phyloP scores from a whole-genome alignment of 1,140 invertebrate genomes.

The Pissodes strobi region DNA sequence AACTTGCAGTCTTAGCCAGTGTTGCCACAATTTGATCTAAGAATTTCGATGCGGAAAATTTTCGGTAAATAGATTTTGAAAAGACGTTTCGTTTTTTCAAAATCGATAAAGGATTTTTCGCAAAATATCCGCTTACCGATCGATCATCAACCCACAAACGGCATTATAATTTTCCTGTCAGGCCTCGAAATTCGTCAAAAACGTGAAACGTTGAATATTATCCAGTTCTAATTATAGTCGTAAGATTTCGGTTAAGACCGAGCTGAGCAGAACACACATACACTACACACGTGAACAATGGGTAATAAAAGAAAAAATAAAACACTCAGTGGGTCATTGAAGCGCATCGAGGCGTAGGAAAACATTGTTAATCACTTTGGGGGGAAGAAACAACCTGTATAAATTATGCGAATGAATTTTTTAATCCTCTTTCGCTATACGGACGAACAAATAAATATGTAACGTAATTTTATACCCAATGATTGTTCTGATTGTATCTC shows the following conservation, averaged over 20 bases:
- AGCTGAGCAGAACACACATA: conserved; percentile 26
- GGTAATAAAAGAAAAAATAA: conserved; percentile 41
- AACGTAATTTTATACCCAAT: conserved; percentile 21
- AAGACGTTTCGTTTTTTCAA: too few relatives aligned
- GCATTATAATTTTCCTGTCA: conserved; percentile 12
- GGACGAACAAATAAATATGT: conserved; percentile 24
- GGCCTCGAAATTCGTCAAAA: conserved; percentile 10
- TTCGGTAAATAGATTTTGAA: too few relatives aligned
- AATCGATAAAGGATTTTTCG: too few relatives aligned
- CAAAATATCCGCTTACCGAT: too few relatives aligned
- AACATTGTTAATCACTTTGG: conserved; percentile 50
- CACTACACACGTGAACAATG: conserved; percentile 38
- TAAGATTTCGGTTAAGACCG: conserved; percentile 13
- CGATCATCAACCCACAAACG: too few relatives aligned
- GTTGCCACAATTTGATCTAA: too few relatives aligned
- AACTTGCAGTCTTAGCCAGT: too few relatives aligned
- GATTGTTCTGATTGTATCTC: conserved; percentile 12
- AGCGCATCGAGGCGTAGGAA: conserved; percentile 44
- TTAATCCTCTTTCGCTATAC: conserved; percentile 14
- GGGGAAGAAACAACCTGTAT: conserved; percentile 42
- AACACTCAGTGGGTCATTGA: conserved; percentile 43
- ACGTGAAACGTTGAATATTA: conserved; percentile 5
- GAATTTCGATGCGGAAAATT: too few relatives aligned
- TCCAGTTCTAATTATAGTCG: background rate
- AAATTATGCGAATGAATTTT: conserved; percentile 28